These are phyloP conservation scores for Cyanoramphus novaezelandiae DNA, from an alignment of 2,113 vertebrate genomes.

Conservation along the genomic window DNA sequence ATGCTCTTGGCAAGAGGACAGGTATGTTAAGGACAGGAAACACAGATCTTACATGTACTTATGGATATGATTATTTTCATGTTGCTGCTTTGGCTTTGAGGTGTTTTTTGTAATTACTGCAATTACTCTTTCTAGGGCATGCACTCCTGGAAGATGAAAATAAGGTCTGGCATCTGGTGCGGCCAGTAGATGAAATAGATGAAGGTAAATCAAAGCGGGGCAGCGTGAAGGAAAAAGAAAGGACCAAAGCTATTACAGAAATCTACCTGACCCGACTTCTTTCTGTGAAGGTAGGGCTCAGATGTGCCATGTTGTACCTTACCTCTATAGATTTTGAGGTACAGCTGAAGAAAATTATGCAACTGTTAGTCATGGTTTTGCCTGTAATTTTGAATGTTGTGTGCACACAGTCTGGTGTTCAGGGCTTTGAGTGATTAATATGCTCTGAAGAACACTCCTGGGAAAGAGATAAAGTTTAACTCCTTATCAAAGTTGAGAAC, in stretches of 20 bases:
- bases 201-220: conserved; percentile 94
- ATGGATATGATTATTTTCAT: not conserved
- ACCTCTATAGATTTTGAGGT: not conserved
- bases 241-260: conserved; percentile 99
- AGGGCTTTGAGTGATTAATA: not conserved
- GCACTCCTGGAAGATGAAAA: conserved; percentile 94
- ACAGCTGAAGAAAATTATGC: not conserved
- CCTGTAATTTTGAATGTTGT: not conserved
- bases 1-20: not conserved
- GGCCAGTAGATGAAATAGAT: conserved; percentile 91
- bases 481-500: not conserved
- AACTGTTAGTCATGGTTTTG: not conserved
- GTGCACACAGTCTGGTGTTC: not conserved
- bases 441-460: not conserved
- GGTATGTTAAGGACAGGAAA: not conserved
- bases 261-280: conserved; percentile 97
- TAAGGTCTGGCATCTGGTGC: conserved; percentile 94
- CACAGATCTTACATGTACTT: not conserved
- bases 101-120: not conserved
- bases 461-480: not conserved
- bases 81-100: not conserved
- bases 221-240: conserved; percentile 95
- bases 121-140: conserved; percentile 79
- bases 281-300: conserved; percentile 90
- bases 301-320: not conserved